Conservation (phyloP, 2,113 vertebrate species). For the Pimephales promelas region DNA sequence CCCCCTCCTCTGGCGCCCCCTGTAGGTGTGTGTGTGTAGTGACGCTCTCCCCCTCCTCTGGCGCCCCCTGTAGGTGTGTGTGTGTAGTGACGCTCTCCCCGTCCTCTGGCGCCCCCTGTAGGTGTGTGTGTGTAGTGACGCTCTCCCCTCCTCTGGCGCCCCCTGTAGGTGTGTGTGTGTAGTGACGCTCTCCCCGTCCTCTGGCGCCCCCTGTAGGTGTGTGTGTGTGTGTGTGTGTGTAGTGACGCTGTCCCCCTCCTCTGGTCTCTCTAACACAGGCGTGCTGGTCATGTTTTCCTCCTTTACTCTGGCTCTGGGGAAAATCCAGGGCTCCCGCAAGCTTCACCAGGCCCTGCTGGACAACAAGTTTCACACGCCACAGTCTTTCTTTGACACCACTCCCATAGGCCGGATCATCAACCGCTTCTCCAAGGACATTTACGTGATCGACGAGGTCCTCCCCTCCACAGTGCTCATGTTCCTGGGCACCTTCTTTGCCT, state of each 20-base stretch:
- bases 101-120: too few relatives aligned
- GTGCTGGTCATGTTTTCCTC: conserved; percentile 85
- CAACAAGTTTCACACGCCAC: conserved; percentile 90
- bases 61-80: too few relatives aligned
- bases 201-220: not conserved
- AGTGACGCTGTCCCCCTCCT: conserved; percentile 52
- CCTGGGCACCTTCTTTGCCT: conserved; percentile 81
- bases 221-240: conserved; percentile 30
- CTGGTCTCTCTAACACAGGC: conserved; percentile 71
- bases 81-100: too few relatives aligned
- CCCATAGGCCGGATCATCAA: conserved; percentile 93
- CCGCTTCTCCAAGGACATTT: conserved; percentile 96
- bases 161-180: too few relatives aligned
- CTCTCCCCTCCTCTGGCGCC: too few relatives aligned
- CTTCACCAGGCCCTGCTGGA: conserved; percentile 83
- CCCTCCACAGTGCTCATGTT: conserved; percentile 86
- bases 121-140: too few relatives aligned
- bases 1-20: too few relatives aligned
- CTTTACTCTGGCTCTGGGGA: conserved; percentile 85
- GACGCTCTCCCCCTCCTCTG: conserved; percentile 29
- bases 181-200: too few relatives aligned
- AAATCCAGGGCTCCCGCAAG: conserved; percentile 80
- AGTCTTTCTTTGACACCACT: conserved; percentile 96
- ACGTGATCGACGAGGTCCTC: conserved; percentile 88
- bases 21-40: too few relatives aligned